Percentiles rank a stretch among this genome's conserved stretches.
Conservation (phyloP, 1,140 invertebrate species). For the Hypsibius dujardini region DNA sequence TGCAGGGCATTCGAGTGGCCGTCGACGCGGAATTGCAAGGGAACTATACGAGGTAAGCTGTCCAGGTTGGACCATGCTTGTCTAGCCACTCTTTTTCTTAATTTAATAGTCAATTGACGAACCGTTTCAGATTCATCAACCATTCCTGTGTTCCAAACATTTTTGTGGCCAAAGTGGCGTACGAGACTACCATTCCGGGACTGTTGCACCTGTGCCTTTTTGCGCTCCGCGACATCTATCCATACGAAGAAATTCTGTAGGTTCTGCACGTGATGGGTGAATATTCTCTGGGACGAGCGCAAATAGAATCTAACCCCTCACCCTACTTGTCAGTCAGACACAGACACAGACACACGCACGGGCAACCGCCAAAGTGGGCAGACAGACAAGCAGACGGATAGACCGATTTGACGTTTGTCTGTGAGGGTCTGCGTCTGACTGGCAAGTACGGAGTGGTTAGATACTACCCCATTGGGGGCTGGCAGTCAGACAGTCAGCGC, state of each 20-base stretch:
- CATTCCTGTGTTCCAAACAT: conserved; percentile 12
- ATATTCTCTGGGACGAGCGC: no score
- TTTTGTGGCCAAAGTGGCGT: conserved; percentile 1
- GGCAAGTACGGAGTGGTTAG: no score
- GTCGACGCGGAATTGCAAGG: not conserved
- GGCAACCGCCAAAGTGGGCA: no score
- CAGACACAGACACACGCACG: no score
- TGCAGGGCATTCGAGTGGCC: not conserved
- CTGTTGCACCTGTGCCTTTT: conserved; percentile 10
- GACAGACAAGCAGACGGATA: no score
- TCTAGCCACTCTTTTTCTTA: not conserved
- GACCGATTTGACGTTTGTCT: no score
- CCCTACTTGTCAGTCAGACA: not conserved
- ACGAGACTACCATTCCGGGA: not conserved
- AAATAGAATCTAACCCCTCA: no score
- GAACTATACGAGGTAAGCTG: conserved; percentile 2
- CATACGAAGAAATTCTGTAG: conserved; percentile 3
- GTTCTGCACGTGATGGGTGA: no score
- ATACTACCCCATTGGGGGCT: no score
- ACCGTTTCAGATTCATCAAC: conserved; percentile 6
- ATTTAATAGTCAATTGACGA: not conserved
- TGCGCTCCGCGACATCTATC: not conserved
- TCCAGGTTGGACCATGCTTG: no score
- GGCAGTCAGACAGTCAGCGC: no score
- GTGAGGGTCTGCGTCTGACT: no score